Base-by-base conservation (phyloP, 1,140 invertebrate species). In the Polypedilum vanderplanki region DNA sequence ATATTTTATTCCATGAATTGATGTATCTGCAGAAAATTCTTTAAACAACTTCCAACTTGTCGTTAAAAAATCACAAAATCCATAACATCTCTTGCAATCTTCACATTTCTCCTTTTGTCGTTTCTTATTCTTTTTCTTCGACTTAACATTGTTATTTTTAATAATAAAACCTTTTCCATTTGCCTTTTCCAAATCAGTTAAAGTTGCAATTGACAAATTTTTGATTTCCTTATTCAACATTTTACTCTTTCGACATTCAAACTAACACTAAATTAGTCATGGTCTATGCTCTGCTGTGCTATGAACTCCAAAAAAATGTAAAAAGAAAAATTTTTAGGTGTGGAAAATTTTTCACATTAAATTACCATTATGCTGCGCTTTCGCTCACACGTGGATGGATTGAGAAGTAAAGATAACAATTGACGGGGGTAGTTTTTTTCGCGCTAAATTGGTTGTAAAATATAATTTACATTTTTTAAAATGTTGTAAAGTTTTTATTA, bases 1-100 rank as follows among this genome's bases (percentile, higher is more conserved):
- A 70, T 70, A 70, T 12, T 70, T 70, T 20, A 70, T 70, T 7
- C 65, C 65, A 70, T 70, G 65, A 8, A 70, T 70, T 3, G 4
- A 8, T 0, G 65, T 70, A 7, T 70, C 65, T 8, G 65, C 65
- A 10, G 65, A 70, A 7, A 20, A 70, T 20, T 70, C 65, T 7
- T 70, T 70, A 70, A 70, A 70, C 1, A 18, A 10, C 10, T 20
- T 22, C 65, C 65, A 70, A 3, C 8, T 18, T 18, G 65, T 70
- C 17, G 5, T 9, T 20, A 70, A 20, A 10, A 70, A 70, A 70
- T 70, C 65, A 18, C 5, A 70, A 70, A 70, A 70, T 70, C 65
- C 65, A 18, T 5, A 70, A 4, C 65, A 70, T 70, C 65, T 20
- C 17, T 70, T 70, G 5, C 17, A 18, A 70, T 70, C 18, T 20